These are phyloP conservation scores for Rhagophthalmus giganteus DNA, from an alignment of 2,888 invertebrate genomes.

Conservation along the genomic window DNA sequence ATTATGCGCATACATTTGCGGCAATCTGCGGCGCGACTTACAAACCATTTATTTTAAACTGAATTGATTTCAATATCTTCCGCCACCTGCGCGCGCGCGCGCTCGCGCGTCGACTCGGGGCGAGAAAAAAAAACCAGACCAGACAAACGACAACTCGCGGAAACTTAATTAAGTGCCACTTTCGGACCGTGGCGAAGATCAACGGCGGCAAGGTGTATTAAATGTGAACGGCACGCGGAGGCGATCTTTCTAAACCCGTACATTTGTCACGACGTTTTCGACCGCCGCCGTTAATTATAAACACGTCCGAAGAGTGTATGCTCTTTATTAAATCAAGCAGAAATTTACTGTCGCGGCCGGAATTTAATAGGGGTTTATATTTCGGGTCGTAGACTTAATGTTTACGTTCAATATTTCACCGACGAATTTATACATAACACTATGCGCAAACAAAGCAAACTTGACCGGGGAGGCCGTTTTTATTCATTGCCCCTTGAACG, in stretches of 20 bases:
- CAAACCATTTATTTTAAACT: slow-evolving; percentile 28
- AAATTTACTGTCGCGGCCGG: slow-evolving; percentile 6
- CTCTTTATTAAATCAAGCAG: slow-evolving; percentile 16
- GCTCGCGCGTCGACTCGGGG: no score
- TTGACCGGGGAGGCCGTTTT: no score
- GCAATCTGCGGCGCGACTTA: slow-evolving; percentile 30
- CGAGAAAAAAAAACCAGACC: no score
- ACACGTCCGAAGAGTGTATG: slow-evolving; percentile 14
- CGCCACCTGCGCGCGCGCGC: slow-evolving; percentile 1
- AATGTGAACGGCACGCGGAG: slow-evolving; percentile 3
- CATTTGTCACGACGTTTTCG: slow-evolving; percentile 16
- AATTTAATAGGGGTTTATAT: slow-evolving; percentile 7
- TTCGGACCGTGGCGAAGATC: slow-evolving; percentile 3
- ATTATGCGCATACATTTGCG: slow-evolving; percentile 33
- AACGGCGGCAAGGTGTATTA: slow-evolving; percentile 4
- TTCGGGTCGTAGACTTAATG: slow-evolving; percentile 1
- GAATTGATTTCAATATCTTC: slow-evolving; percentile 31
- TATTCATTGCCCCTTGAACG: no score
- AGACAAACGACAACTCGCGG: no score
- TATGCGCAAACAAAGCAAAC: no score
- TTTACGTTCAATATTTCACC: slow-evolving; percentile 5
- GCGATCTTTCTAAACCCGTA: slow-evolving; percentile 1
- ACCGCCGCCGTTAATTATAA: slow-evolving; percentile 12
- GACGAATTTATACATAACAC: no score
- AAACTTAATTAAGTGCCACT: slow-evolving; percentile 10